Percentiles rank a stretch among this genome's conserved stretches.
phyloP scores from a whole-genome alignment of 2,888 invertebrate species.

The Torymus texanus region DNA sequence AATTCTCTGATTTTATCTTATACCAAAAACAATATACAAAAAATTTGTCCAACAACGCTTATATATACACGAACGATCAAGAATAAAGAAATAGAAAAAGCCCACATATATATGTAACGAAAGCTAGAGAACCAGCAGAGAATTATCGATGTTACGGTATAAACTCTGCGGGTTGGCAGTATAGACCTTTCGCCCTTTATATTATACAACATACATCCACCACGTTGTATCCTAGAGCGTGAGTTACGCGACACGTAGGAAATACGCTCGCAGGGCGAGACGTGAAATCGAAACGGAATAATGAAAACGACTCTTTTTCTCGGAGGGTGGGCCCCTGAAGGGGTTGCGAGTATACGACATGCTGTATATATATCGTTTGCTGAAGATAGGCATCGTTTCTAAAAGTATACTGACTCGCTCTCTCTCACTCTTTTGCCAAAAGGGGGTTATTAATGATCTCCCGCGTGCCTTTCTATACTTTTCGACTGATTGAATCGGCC shows the following conservation, averaged over 20 bases:
- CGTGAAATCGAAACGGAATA: slow-evolving; percentile 50
- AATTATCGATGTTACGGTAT: not conserved
- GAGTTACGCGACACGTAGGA: not conserved
- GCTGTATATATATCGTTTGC: not conserved
- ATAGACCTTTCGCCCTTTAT: slow-evolving; percentile 27
- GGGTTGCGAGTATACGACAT: slow-evolving; percentile 12
- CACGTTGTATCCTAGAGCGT: not conserved
- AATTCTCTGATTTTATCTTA: too few relatives aligned
- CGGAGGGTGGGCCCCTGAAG: slow-evolving; percentile 41
- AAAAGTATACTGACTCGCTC: slow-evolving; percentile 4
- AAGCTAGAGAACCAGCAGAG: not conserved
- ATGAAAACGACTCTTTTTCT: slow-evolving; percentile 23
- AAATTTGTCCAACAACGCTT: not conserved
- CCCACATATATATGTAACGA: not conserved
- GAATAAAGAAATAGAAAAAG: not conserved
- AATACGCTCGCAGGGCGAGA: slow-evolving; percentile 2
- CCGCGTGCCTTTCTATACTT: slow-evolving; percentile 40
- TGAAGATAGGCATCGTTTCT: slow-evolving; percentile 49
- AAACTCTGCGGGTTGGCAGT: not conserved
- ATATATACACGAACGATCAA: not conserved
- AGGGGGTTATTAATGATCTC: slow-evolving; percentile 55
- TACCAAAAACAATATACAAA: too few relatives aligned
- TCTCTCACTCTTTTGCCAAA: slow-evolving; percentile 3
- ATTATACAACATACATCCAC: not conserved
- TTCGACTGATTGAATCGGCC: slow-evolving; percentile 6